Evolutionary conservation across 2,888 invertebrate genomes (phyloP), one percentile per base, ranked within the genome.

Genomic region (Drosophila infuscata): DNA sequence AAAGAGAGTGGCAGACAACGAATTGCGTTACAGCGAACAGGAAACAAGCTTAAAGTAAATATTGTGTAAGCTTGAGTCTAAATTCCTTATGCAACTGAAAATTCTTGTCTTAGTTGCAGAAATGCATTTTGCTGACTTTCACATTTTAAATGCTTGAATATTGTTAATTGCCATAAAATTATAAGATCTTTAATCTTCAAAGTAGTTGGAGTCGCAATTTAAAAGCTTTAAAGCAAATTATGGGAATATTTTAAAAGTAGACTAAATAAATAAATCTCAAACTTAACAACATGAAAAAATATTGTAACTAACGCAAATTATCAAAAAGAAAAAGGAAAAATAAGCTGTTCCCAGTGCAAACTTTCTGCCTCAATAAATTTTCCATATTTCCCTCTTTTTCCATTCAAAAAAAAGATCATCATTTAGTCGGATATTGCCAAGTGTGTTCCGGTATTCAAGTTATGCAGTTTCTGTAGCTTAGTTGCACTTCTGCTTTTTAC

Each of bases 391-490:
- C 7, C 3, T n/a, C 1, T 7, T n/a, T 11, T 12, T 9, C 9
- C 17, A 0, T 11, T 9, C 9, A 35, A 1, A 53, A 12, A 12
- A 62, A 12, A 62, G 64, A 35, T 56, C 38, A 70, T 63, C 43
- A 32, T 8, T 7, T 3, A 30, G 63, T 58, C 70, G 66, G 8
- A 15, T 32, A 68, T 6, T 30, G 17, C 20, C 56, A 7, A 7
- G 38, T 7, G 15, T 32, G 36, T 25, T 68, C 51, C 51, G 15
- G 30, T 25, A 59, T 46, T 65, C 46, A 48, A 57, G 61, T 59
- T 71, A 67, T 79, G 79, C 75, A 79, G 66, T 75, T 67, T 74
- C 68, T 73, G 68, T 69, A 72, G 65, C 53, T 63, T 35, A 63
- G 56, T 60, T 65, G 52, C 53, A 25, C 17, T 64, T 35, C n/a